These are phyloP conservation scores for Odontothrips loti DNA, from an alignment of 2,888 invertebrate genomes.

Conservation along the genomic window DNA sequence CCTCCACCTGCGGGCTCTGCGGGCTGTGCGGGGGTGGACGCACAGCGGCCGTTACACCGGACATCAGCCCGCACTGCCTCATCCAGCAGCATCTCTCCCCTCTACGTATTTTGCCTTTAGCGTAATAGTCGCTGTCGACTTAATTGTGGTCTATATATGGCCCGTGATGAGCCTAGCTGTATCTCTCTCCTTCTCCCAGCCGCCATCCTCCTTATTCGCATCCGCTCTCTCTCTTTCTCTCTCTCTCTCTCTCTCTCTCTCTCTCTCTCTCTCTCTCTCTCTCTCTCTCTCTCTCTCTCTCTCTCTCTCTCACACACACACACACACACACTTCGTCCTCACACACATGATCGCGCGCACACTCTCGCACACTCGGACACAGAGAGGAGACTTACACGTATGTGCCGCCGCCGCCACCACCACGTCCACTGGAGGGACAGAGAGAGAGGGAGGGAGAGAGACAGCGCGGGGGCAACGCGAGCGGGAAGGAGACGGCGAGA, in stretches of 20 bases:
- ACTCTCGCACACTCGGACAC: background rate
- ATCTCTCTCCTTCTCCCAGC: background rate
- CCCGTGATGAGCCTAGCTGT: background rate
- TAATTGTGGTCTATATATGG: slow-evolving; percentile 20
- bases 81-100: background rate
- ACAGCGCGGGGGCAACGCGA: background rate
- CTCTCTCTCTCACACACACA: background rate
- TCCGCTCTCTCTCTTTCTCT: background rate
- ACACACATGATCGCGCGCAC: background rate
- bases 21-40: no score
- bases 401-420: no score
- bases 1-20: no score
- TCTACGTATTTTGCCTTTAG: background rate
- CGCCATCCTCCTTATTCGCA: background rate
- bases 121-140: background rate
- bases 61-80: no score
- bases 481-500: background rate
- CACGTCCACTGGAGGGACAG: background rate
- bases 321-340: background rate
- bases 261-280: background rate
- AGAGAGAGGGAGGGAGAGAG: no score
- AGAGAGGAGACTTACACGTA: no score
- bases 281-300: background rate
- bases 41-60: no score
- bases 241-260: background rate